These are phyloP conservation scores for Tetraodon nigroviridis DNA, from an alignment of 2,113 vertebrate species.

Conservation along the genomic window DNA sequence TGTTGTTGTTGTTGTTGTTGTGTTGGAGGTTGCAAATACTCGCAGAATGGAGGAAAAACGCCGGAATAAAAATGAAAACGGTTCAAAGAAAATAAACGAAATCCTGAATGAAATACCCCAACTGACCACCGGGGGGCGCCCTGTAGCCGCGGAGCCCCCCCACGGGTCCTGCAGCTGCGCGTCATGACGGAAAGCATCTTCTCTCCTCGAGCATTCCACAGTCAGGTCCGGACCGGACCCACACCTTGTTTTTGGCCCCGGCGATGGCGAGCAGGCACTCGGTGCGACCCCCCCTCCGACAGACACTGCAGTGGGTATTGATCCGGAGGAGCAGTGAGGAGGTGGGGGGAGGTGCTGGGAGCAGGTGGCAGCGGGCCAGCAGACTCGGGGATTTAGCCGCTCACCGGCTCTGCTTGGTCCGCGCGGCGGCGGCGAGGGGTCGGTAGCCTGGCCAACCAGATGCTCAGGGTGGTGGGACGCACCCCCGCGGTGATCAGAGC, in stretches of 20 bases:
- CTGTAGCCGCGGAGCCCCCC: constrained; percentile 23
- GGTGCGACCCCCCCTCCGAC: constrained; percentile 49
- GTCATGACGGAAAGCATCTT: constrained; percentile 37
- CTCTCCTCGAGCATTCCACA: constrained; percentile 35
- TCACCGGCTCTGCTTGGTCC: constrained; percentile 49
- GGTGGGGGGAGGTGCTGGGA: constrained; percentile 48
- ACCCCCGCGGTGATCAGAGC: constrained; percentile 71
- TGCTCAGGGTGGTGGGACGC: constrained; percentile 72
- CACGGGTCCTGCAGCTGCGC: constrained; percentile 2
- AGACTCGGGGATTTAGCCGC: constrained; percentile 64
- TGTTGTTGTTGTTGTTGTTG: no score
- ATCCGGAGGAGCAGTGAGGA: constrained; percentile 54
- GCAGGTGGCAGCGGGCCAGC: constrained; percentile 67
- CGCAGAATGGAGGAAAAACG: no score
- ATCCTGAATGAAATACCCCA: neutral
- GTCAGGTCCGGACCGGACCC: constrained; percentile 46
- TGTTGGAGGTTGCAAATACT: no score
- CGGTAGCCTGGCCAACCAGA: constrained; percentile 63
- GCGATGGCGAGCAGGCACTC: constrained; percentile 36
- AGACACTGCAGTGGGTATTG: constrained; percentile 60
- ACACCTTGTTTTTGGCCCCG: constrained; percentile 13
- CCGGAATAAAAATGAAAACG: no score
- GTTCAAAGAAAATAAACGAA: no score
- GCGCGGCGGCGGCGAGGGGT: constrained; percentile 41
- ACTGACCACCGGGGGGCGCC: constrained; percentile 59